A percentile compares a stretch with the other conserved stretches of the same genome.
Conservation (phyloP, 2,797 vertebrate genomes). For the Malacoraja senta region DNA sequence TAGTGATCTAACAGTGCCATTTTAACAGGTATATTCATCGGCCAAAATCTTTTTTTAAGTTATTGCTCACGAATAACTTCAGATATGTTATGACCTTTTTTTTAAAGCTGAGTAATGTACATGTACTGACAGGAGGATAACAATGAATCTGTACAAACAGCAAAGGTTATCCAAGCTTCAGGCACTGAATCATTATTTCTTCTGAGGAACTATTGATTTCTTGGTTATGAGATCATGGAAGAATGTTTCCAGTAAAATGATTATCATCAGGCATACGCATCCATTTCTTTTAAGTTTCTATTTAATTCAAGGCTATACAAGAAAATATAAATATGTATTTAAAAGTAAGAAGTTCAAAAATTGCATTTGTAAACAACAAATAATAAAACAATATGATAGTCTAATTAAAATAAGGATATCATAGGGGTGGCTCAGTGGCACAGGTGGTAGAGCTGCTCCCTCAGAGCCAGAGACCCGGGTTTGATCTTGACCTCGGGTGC, state of each 20-base stretch:
- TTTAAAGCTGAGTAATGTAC: background rate
- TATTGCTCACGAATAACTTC: background rate
- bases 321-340: background rate
- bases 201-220: constrained; percentile 20
- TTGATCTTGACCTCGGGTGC: too few relatives aligned
- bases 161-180: background rate
- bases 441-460: too few relatives aligned
- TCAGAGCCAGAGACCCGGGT: too few relatives aligned
- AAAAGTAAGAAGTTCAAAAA: background rate
- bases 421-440: too few relatives aligned
- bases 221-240: background rate
- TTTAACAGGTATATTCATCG: too few relatives aligned
- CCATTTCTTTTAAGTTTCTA: background rate
- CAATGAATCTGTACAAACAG: background rate
- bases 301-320: background rate
- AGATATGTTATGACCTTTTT: background rate
- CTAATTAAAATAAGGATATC: background rate
- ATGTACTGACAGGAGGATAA: background rate
- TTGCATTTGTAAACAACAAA: background rate
- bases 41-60: too few relatives aligned
- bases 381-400: background rate
- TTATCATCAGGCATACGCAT: background rate
- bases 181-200: constrained; percentile 10
- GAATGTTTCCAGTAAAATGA: background rate
- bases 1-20: too few relatives aligned